Conservation (phyloP, 2,888 invertebrate genomes). For the Hermodice carunculata region DNA sequence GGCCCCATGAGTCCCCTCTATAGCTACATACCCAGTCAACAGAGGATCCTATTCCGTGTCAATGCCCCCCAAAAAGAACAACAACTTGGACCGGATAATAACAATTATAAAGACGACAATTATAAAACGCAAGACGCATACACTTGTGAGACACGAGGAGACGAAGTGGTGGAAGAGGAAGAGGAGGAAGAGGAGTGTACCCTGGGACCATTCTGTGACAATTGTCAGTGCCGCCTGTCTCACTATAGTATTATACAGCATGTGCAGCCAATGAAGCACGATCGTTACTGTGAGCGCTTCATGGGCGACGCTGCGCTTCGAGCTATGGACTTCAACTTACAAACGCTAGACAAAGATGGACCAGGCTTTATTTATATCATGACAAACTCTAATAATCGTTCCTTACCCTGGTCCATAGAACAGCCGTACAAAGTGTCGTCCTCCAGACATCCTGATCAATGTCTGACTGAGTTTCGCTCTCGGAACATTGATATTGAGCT, state of each 20-base stretch:
- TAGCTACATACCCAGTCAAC: neutral
- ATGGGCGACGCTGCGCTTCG: neutral
- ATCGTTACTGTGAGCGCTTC: conserved; percentile 13
- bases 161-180: neutral
- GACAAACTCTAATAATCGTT: conserved; percentile 28
- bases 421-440: conserved; percentile 39
- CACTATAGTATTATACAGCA: conserved; percentile 5
- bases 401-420: conserved; percentile 32
- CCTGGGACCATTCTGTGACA: neutral
- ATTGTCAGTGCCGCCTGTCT: conserved; percentile 18
- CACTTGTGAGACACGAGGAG: neutral
- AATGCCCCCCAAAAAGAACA: neutral
- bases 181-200: neutral
- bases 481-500: conserved; percentile 36
- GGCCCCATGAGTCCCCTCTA: no score
- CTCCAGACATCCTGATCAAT: conserved; percentile 32
- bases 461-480: conserved; percentile 26
- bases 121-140: neutral
- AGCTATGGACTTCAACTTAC: conserved; percentile 28
- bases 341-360: conserved; percentile 33
- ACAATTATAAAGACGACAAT: neutral
- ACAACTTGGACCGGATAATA: neutral
- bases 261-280: neutral
- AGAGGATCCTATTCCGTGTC: neutral
- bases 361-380: conserved; percentile 41